Base-by-base conservation (phyloP, 64 coral and sea anemone species). In the Pocillopora damicornis region DNA sequence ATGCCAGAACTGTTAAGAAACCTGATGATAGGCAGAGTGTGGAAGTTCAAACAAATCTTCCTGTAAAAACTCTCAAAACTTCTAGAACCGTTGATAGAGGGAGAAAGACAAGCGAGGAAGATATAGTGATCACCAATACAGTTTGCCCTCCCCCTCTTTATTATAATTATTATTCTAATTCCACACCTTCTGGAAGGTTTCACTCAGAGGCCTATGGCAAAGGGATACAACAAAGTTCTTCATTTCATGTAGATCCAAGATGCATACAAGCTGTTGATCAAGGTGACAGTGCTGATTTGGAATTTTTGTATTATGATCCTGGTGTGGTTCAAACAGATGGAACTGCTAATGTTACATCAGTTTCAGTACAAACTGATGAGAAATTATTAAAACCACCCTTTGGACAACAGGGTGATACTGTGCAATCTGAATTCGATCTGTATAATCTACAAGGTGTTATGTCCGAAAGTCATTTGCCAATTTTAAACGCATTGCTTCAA, bases 111-210 rank as follows among this genome's bases (percentile, higher is more conserved):
- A 89, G 18, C 36, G 82, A 88, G 59, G 87, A 93, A 63, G 73
- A 90, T 90, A 13, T 93, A 37, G 37, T 90, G n/a, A 82, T 97
- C 71, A 90, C 91, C 57, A 97, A 97, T 84, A 93, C 91, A 38
- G 73, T 93, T 60, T 97, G 94, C 12, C 94, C 94, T 23, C 94
- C 94, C 18, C 94, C 94, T 26, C 71, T 97, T 17, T 97, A 78
- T 66, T 97, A 97, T 60, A 93, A 93, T 45, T 83, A 67, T 26
- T 87, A 82, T 78, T 93, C 87, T 13, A 76, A 78, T 8, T 58
- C 91, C 75, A 35, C 75, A 38, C 37, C 37, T 30, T n/a, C 1
- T 71, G n/a, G 0, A 23, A 51, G 88, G 25, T 73, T 12, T 25
- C 26, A 61, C 11, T 5, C 16, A 38, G 61, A 13, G 15, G 51